Evolutionary conservation across 1,140 invertebrate species (phyloP), one percentile per base, ranked within the genome.

Genomic region (Leguminivora glycinivorella): DNA sequence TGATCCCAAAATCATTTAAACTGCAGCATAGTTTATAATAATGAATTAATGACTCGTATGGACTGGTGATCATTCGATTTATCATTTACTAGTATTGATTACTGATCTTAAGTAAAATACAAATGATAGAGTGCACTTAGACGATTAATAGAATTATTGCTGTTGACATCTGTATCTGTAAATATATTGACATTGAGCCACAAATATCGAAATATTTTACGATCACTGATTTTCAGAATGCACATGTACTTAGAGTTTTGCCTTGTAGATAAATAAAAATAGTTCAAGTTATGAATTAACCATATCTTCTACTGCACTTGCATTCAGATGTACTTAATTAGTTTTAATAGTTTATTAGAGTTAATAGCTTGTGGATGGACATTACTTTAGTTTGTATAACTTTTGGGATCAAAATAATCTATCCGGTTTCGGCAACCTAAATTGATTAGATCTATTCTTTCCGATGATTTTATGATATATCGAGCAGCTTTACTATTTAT

Each of bases 401-500:
- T 85, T 88, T 89, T 89, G 87, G 85, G 87, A 89, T 89, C 87
- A 89, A 88, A 87, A 85, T 81, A 80, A 75, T 72, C 72, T 73
- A 72, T 74, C 71, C 71, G 25, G 58, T 56, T 75, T 84, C 75
- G 78, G 80, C 76, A 74, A 79, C 68, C 70, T 77, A 82, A 84
- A 72, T 73, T 72, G 12, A 76, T 70, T 71, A 19, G 34, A 60
- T 52, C 68, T 73, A 43, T 69, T 70, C 69, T 72, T 77, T 72
- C 75, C 74, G 77, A 68, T 80, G 74, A 76, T 76, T 84, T 78
- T 68, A 74, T 82, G 25, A 70, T 77, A 73, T 81, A 81, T 76
- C 80, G 88, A 84, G 87, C 88, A 90, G 87, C 88, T 90, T 90
- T 90, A 90, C 86, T 85, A 87, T 87, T 89, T 88, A 81, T 89